Evolutionary conservation across 2,113 vertebrate species (phyloP).

Genomic region (Clarias magur): DNA sequence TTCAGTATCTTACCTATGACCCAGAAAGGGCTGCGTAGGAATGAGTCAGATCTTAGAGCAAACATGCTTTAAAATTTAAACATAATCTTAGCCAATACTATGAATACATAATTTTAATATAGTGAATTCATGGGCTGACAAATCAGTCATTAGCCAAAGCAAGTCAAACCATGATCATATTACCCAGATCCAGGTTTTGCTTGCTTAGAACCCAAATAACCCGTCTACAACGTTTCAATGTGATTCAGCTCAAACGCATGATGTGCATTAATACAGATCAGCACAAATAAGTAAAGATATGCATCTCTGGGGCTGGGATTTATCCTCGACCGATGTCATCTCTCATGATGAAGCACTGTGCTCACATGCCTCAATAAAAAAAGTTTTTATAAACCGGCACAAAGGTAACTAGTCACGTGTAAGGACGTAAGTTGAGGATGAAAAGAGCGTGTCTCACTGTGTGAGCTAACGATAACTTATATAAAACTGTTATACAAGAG

Average conservation of each 20-base stretch:
- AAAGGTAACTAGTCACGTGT: background rate
- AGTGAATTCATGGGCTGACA: background rate
- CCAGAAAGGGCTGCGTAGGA: background rate
- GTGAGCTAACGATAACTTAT: background rate
- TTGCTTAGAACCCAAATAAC: background rate
- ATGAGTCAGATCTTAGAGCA: background rate
- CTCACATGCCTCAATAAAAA: background rate
- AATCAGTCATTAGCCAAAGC: background rate
- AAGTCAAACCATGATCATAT: background rate
- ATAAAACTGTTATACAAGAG: background rate
- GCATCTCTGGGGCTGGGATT: background rate
- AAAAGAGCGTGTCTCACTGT: background rate
- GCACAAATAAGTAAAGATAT: background rate
- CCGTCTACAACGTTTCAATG: background rate
- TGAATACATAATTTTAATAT: background rate
- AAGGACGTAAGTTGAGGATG: background rate
- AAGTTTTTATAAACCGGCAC: background rate
- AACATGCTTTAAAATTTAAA: background rate
- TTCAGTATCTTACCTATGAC: background rate
- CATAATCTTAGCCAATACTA: background rate
- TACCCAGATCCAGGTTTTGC: background rate
- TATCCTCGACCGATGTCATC: background rate
- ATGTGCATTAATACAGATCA: background rate
- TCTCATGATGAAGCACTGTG: background rate
- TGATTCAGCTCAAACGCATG: background rate